Percentiles rank a stretch among this genome's conserved stretches.
Evolutionary conservation across 2,113 vertebrate species (phyloP).

Genomic region (Malurus alboscapulatus): DNA sequence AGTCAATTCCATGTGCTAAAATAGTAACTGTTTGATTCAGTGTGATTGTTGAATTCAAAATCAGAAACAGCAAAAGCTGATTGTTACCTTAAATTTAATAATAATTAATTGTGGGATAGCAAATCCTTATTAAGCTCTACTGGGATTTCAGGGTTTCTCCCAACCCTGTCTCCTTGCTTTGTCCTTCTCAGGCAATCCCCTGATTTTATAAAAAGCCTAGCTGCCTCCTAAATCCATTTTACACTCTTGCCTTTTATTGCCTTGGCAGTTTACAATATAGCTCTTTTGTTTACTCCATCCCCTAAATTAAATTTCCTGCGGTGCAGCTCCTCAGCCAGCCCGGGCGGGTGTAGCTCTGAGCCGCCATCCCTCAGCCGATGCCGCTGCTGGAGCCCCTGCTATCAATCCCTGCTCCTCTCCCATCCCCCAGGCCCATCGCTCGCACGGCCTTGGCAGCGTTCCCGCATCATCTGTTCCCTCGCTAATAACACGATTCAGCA

Average conservation of each 20-base stretch:
- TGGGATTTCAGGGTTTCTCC: background rate
- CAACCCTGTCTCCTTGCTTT: background rate
- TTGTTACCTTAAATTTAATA: background rate
- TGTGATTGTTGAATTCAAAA: background rate
- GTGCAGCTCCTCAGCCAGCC: background rate
- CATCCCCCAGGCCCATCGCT: background rate
- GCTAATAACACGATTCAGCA: constrained; percentile 19
- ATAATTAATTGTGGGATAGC: background rate
- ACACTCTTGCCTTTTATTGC: constrained; percentile 6
- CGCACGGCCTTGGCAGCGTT: background rate
- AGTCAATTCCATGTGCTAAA: background rate
- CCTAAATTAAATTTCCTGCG: background rate
- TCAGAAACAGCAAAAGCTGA: background rate
- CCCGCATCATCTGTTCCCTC: constrained; percentile 21
- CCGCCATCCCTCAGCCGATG: background rate
- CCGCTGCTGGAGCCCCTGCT: background rate
- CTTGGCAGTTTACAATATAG: background rate
- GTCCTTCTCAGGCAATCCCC: constrained; percentile 7
- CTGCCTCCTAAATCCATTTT: constrained; percentile 32
- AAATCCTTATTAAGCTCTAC: background rate
- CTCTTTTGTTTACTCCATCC: background rate
- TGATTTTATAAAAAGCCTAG: constrained; percentile 7
- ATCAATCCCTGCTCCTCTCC: background rate
- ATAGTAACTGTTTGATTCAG: background rate
- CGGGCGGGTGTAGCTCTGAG: background rate